Conservation (phyloP, 2,888 invertebrate genomes). For the Dicyrtomina minuta region DNA sequence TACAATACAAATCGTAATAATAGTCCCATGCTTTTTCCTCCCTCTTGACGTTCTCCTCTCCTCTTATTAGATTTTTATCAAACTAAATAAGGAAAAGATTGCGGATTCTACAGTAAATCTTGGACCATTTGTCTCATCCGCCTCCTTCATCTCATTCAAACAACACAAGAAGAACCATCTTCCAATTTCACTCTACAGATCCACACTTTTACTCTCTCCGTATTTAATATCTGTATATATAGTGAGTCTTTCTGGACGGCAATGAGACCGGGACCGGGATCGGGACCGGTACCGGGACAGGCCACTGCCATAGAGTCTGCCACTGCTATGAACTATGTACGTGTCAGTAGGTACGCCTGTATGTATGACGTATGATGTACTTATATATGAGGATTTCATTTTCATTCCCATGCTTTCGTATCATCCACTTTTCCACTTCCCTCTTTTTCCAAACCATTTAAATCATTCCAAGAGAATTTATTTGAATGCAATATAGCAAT, state of each 20-base stretch:
- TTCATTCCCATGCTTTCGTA: background rate
- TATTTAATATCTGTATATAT: too few relatives aligned
- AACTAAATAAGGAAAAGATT: constrained; percentile 40
- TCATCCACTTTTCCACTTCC: background rate
- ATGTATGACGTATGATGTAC: too few relatives aligned
- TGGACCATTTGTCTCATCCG: constrained; percentile 11
- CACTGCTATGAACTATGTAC: too few relatives aligned
- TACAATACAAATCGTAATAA: constrained; percentile 24
- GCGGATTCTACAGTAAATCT: constrained; percentile 37
- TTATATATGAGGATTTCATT: too few relatives aligned
- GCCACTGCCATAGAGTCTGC: background rate
- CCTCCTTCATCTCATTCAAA: constrained; percentile 3
- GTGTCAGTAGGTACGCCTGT: too few relatives aligned
- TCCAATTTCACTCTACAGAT: too few relatives aligned
- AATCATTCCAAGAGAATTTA: background rate
- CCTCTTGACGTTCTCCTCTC: constrained; percentile 15
- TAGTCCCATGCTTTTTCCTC: constrained; percentile 17
- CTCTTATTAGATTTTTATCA: constrained; percentile 40
- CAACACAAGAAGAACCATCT: too few relatives aligned
- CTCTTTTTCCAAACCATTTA: background rate
- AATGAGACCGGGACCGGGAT: too few relatives aligned
- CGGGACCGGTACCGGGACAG: background rate
- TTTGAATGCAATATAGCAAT: background rate
- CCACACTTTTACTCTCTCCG: background rate
- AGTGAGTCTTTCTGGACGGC: too few relatives aligned